Conservation (phyloP, 2,113 vertebrate genomes). For the Siphamia tubifer region DNA sequence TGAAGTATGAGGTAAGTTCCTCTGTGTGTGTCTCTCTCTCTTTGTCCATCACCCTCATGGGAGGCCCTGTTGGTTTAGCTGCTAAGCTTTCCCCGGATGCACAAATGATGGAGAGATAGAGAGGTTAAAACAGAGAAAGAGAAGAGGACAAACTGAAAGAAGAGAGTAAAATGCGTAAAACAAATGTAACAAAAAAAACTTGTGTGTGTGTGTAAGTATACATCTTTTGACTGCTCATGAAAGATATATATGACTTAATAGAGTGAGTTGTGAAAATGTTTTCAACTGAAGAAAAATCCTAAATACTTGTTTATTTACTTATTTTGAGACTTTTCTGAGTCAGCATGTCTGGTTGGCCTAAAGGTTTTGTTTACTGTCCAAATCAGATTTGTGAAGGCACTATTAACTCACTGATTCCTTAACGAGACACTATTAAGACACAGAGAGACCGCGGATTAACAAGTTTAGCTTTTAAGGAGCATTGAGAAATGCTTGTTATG, state of each 20-base stretch:
- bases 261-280: neutral
- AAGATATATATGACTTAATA: too few relatives aligned
- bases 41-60: constrained; percentile 71
- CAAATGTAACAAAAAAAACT: neutral
- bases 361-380: constrained; percentile 53
- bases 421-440: constrained; percentile 68
- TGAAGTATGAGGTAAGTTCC: constrained; percentile 76
- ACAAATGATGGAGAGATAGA: constrained; percentile 72
- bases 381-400: constrained; percentile 61
- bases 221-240: neutral
- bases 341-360: constrained; percentile 43
- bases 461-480: constrained; percentile 73
- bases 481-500: constrained; percentile 64
- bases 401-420: constrained; percentile 72
- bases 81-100: constrained; percentile 77
- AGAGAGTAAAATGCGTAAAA: neutral
- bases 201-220: neutral
- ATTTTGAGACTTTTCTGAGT: constrained; percentile 22
- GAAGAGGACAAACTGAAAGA: constrained; percentile 35
- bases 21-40: constrained; percentile 67
- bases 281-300: neutral
- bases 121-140: constrained; percentile 62
- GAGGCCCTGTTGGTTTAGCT: constrained; percentile 77
- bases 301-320: constrained; percentile 20
- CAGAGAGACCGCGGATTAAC: constrained; percentile 64